A percentile compares a stretch with the other conserved stretches of the same genome.
Conservation (phyloP, 2,797 vertebrate genomes). For the Hipposideros larvatus region DNA sequence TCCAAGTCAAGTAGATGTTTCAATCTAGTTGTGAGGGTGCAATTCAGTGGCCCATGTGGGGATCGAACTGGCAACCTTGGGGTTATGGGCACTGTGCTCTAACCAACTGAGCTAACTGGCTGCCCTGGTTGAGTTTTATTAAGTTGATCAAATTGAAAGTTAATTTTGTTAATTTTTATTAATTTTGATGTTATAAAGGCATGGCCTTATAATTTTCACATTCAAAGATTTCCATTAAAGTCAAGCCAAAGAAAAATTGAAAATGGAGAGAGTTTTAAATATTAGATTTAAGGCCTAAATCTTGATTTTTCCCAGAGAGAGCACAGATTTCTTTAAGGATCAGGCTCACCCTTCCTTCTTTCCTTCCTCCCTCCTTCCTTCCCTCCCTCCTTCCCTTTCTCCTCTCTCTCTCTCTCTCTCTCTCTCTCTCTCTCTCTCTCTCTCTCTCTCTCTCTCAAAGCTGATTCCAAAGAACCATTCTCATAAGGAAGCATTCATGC, state of each 20-base stretch:
- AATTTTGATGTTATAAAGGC: not conserved
- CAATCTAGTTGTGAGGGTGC: no score
- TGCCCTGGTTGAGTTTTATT: not conserved
- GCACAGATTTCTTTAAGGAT: slow-evolving; percentile 1
- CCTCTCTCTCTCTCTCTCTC: accelerated
- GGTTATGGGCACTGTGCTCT: no score
- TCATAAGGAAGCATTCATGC: not conserved
- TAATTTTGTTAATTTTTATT: not conserved
- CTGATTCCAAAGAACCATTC: not conserved
- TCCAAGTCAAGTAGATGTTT: no score
- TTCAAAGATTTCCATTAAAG: slow-evolving; percentile 32
- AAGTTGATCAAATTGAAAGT: slow-evolving; percentile 9
- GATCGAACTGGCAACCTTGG: no score
- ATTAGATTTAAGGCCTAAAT: not conserved
- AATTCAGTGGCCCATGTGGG: no score
- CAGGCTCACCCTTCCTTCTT: not conserved
- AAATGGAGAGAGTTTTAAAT: not conserved
- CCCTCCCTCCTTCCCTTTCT: no score
- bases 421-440: accelerated
- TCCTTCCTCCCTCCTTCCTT: no score
- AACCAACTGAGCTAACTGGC: no score
- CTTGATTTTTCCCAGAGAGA: slow-evolving; percentile 30
- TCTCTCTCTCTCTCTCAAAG: not conserved
- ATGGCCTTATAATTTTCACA: not conserved
- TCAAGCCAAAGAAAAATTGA: not conserved